Evolutionary conservation across 2,797 vertebrate genomes (phyloP).

Genomic region (Hipposideros larvatus): DNA sequence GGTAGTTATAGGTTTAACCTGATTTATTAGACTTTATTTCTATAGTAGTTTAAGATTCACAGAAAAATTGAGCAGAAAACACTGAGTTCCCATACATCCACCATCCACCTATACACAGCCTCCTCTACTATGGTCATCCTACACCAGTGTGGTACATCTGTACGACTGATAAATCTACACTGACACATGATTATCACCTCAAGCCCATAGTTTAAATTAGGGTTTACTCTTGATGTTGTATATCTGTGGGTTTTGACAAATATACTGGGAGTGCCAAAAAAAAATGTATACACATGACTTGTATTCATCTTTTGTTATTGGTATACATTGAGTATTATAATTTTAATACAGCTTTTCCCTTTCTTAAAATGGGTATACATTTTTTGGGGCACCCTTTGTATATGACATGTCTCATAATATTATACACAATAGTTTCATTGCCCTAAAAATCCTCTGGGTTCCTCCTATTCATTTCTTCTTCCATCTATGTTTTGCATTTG

Average conservation of each 20-base stretch:
- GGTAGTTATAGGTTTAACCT: neutral
- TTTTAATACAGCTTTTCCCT: no score
- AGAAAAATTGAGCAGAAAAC: neutral
- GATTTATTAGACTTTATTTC: neutral
- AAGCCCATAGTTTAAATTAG: no score
- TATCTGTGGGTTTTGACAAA: neutral
- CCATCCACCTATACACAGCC: rapidly evolving
- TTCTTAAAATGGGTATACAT: no score
- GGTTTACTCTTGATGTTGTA: neutral
- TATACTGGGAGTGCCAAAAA: no score
- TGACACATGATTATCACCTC: neutral
- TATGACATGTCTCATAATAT: neutral
- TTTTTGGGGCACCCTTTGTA: no score
- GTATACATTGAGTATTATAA: no score
- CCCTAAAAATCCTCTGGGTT: neutral
- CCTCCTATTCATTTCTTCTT: neutral
- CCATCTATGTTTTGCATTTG: neutral
- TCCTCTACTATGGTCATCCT: neutral
- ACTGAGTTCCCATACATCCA: neutral
- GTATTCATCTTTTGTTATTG: no score
- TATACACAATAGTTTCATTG: neutral
- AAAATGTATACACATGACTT: no score
- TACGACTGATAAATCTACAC: neutral
- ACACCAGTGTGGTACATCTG: neutral
- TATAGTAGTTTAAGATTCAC: neutral